These are phyloP conservation scores for Melanophora roralis DNA, from an alignment of 2,888 invertebrate species.

Conservation along the genomic window DNA sequence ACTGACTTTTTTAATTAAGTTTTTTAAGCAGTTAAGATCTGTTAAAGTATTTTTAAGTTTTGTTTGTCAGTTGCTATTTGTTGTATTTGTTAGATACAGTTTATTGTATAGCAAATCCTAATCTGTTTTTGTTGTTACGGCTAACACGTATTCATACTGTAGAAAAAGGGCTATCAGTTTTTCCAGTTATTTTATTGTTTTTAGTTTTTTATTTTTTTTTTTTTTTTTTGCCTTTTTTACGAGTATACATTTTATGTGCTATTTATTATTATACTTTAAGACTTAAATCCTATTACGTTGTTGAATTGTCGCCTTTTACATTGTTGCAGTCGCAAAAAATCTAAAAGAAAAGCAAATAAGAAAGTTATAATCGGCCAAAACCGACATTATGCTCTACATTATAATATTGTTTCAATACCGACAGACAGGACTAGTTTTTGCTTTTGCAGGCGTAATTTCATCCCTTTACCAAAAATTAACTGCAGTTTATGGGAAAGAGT, in stretches of 20 bases:
- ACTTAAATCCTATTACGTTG: conserved; percentile 52
- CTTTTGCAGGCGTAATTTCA: no score
- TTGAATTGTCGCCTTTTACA: conserved; percentile 15
- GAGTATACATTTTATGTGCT: conserved; percentile 10
- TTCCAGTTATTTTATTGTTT: neutral
- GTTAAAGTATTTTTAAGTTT: conserved; percentile 17
- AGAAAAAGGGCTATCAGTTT: neutral
- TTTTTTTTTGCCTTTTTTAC: conserved; percentile 2
- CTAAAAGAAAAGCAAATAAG: no score
- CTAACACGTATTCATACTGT: neutral
- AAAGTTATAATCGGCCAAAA: no score
- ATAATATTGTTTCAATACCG: no score
- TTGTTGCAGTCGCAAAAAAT: no score
- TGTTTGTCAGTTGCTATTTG: neutral
- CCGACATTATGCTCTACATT: no score
- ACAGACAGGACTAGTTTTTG: no score
- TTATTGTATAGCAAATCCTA: neutral
- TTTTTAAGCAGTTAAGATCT: conserved; percentile 41
- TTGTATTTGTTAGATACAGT: neutral
- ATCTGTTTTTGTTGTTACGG: neutral
- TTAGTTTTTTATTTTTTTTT: neutral
- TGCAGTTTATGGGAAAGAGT: no score
- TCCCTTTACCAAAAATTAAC: no score
- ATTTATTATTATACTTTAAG: conserved; percentile 32
- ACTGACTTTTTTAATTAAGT: conserved; percentile 56